Evolutionary conservation across 2,113 vertebrate genomes (phyloP).

Genomic region (Actinemys pallida): DNA sequence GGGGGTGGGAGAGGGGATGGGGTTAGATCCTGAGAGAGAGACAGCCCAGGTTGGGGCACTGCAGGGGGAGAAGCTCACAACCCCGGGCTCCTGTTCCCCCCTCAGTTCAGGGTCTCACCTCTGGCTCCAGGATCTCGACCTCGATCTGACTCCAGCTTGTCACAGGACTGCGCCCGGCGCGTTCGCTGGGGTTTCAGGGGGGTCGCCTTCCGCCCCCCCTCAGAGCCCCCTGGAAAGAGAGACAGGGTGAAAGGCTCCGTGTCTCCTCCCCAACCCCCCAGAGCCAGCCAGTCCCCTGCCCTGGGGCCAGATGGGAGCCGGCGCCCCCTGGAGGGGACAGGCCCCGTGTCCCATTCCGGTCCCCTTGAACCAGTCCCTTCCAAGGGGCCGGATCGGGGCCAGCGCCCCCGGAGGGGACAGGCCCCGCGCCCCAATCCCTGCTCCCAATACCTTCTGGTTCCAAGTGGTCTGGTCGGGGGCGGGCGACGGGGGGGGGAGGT

Average conservation of each 20-base stretch:
- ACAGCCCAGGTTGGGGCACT: not conserved
- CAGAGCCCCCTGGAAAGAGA: constrained; percentile 58
- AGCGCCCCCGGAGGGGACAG: not conserved
- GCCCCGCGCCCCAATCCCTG: too few relatives aligned
- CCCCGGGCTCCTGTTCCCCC: not conserved
- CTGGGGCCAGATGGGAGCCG: not conserved
- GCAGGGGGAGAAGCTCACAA: not conserved
- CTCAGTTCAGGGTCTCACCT: not conserved
- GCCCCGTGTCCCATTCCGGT: too few relatives aligned
- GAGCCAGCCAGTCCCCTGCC: not conserved
- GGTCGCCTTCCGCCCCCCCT: constrained; percentile 53
- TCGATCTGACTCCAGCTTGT: constrained; percentile 75
- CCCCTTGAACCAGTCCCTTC: too few relatives aligned
- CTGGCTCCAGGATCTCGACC: constrained; percentile 52
- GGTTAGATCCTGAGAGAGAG: not conserved
- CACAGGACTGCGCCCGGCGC: constrained; percentile 76
- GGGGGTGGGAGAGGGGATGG: not conserved
- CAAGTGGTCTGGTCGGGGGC: not conserved
- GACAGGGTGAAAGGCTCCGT: not conserved
- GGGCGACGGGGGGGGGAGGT: not conserved
- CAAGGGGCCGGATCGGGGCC: too few relatives aligned
- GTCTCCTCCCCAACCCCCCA: not conserved
- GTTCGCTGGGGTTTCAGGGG: constrained; percentile 79
- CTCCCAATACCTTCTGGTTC: not conserved
- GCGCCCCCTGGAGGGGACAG: not conserved